Evolutionary conservation across 2,888 invertebrate genomes (phyloP).

Genomic region (Allolobophora icterica): DNA sequence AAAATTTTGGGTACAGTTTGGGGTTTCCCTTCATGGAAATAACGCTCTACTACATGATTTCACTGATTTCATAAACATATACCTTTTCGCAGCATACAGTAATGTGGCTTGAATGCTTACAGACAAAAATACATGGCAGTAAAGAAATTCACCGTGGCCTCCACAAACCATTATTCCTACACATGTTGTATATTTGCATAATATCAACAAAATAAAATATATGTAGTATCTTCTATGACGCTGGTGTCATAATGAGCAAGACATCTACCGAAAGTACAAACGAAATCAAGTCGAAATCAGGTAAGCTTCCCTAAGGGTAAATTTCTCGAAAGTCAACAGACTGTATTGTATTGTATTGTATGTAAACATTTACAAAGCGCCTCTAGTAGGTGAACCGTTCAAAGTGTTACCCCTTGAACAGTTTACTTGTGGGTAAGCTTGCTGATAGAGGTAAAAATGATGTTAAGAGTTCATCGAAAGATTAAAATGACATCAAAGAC

Average conservation of each 20-base stretch:
- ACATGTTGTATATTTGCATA: slow-evolving; percentile 4
- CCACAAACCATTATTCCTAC: background rate
- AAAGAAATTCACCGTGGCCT: background rate
- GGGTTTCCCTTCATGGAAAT: too few species aligned
- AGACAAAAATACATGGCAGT: background rate
- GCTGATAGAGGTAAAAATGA: background rate
- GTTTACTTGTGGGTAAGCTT: background rate
- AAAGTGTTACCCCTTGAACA: too few species aligned
- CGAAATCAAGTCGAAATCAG: background rate
- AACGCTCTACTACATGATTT: too few species aligned
- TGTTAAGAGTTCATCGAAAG: background rate
- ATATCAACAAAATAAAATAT: background rate
- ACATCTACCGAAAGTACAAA: background rate
- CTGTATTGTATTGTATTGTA: too few species aligned
- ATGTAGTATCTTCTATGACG: background rate
- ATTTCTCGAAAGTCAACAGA: background rate
- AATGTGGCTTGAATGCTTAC: background rate
- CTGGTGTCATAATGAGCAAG: background rate
- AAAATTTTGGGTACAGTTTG: too few species aligned
- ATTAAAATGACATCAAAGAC: background rate
- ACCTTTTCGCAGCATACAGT: background rate
- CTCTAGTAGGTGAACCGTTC: too few species aligned
- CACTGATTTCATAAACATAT: background rate
- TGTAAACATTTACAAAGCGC: too few species aligned
- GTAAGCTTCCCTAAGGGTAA: background rate